Evolutionary conservation across 2,888 invertebrate genomes (phyloP), one percentile per base, ranked within the genome.

Genomic region (Sphaerophoria taeniata): DNA sequence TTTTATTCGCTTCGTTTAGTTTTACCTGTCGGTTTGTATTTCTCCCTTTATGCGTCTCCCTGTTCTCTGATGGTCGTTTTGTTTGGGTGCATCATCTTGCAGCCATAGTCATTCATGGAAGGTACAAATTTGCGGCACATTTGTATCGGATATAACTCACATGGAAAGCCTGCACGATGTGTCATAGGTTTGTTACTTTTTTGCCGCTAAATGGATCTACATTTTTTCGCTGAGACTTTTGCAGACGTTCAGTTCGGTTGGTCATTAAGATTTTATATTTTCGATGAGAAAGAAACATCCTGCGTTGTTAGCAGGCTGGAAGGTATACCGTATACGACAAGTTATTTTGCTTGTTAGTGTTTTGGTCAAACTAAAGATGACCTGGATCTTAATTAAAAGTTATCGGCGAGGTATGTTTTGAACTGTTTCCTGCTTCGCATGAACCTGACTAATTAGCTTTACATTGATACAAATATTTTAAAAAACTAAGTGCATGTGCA

Each of bases 81-180:
- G 63, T 60, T 63, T 36, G 47, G 61, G 69, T 49, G 70, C 65
- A 70, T 61, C 39, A 51, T 47, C 49, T 33, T 47, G 56, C 53
- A 11, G 67, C 16, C 24, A 24, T 24, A 63, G 60, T 56, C 56
- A 63, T 63, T 24, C 24, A 24, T 24, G 24, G 24, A 24, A 24
- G 73, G 73, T 77, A 78, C 83, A 73, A 78, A 83, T 83, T 83
- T 78, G 73, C 73, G 69, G 79, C 71, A 69, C 45, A 39, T 60
- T 73, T 60, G 61, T 39, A 70, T 67, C 67, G 75, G 65, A 74
- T 81, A 71, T 65, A 70, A 71, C 34, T 7, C 69, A 71, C 75
- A 74, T 71, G 71, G 65, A 12, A 71, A 71, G 58, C 24, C 70
- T 76, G 76, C 71, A 71, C 63, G 76, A 71, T 77, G 78, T 78